phyloP scores from a whole-genome alignment of 2,888 invertebrate species.

The Schrankia costaestrigalis region DNA sequence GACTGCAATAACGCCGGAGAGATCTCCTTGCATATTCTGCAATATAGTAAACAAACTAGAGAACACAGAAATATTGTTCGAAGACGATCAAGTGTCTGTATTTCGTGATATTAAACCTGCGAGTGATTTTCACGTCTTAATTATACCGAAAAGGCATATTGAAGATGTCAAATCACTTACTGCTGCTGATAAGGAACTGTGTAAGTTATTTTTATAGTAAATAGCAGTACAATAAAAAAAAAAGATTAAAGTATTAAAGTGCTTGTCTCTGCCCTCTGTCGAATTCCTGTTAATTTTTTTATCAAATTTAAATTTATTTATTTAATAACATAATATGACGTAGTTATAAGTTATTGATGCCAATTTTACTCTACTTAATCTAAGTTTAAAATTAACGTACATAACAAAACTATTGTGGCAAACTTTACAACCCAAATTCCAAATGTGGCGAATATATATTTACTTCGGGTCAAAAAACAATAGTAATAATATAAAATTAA shows the following conservation, averaged over 20 bases:
- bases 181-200: conserved; percentile 83
- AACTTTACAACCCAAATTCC: too few species aligned
- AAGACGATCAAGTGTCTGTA: conserved; percentile 88
- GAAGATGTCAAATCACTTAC: conserved; percentile 85
- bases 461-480: too few species aligned
- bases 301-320: too few species aligned
- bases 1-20: conserved; percentile 31
- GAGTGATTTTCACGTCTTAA: conserved; percentile 88
- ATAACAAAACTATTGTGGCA: too few species aligned
- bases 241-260: too few species aligned
- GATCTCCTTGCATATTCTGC: conserved; percentile 85
- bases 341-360: too few species aligned
- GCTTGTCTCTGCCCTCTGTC: not conserved
- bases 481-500: too few species aligned
- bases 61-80: conserved; percentile 82
- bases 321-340: too few species aligned
- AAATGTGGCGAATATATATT: too few species aligned
- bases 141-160: conserved; percentile 89
- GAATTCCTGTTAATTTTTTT: not conserved
- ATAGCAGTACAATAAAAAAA: too few species aligned
- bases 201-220: conserved; percentile 79
- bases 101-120: conserved; percentile 93
- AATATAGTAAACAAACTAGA: conserved; percentile 84
- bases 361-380: too few species aligned
- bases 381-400: too few species aligned